phyloP scores from a whole-genome alignment of 2,888 invertebrate genomes.

The Meiosimyza decipiens region DNA sequence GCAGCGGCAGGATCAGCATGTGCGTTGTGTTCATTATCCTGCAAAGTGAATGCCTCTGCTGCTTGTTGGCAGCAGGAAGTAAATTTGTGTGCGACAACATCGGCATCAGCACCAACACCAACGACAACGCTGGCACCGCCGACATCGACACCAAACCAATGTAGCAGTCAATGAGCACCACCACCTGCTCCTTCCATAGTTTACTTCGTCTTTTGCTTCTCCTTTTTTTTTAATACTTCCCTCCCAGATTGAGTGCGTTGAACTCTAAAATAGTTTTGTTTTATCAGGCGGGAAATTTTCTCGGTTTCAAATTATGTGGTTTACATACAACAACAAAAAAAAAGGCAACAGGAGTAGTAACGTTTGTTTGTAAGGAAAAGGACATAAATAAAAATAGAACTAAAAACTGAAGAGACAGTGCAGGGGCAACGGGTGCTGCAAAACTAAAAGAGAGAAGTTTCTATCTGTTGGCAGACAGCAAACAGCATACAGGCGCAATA shows the following conservation, averaged over 20 bases:
- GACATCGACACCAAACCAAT: neutral
- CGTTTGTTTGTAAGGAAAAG: no score
- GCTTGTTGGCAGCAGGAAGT: constrained; percentile 21
- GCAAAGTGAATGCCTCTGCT: constrained; percentile 11
- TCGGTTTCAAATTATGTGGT: constrained; percentile 26
- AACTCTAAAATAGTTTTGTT: constrained; percentile 23
- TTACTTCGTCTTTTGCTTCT: no score
- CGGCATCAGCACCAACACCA: neutral
- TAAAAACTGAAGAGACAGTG: no score
- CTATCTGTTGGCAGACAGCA: no score
- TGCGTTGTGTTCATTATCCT: constrained; percentile 11
- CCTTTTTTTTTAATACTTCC: no score
- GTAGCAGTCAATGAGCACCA: neutral
- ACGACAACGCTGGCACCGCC: neutral
- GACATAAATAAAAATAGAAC: no score
- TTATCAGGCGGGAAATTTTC: constrained; percentile 28
- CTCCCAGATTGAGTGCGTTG: constrained; percentile 23
- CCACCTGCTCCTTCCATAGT: constrained; percentile 13
- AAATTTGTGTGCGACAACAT: constrained; percentile 18
- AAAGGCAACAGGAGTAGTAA: neutral
- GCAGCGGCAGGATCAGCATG: neutral
- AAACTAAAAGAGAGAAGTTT: no score
- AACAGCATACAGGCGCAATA: no score
- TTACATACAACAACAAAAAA: neutral
- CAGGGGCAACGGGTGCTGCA: no score